phyloP scores from a whole-genome alignment of 2,888 invertebrate species.

The Drepanosiphum platanoidis region DNA sequence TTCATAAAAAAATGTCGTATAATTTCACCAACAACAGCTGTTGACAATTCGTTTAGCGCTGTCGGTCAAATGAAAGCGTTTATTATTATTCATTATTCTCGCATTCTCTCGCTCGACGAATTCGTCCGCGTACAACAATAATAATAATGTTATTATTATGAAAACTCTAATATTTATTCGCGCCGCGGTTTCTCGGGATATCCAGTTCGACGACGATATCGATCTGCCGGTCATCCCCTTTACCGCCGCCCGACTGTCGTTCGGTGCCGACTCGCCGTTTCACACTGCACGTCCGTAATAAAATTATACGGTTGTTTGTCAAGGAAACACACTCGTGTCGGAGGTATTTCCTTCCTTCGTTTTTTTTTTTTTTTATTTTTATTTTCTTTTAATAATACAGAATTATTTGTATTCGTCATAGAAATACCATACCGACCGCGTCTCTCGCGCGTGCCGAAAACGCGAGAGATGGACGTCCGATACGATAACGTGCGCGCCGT shows the following conservation, averaged over 20 bases:
- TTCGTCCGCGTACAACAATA: not conserved
- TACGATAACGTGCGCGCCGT: too few species aligned
- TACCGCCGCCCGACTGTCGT: not conserved
- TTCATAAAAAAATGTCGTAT: constrained; percentile 4
- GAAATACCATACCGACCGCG: not conserved
- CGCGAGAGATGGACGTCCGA: not conserved
- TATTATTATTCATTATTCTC: not conserved
- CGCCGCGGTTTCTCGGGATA: not conserved
- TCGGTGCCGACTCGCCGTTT: not conserved
- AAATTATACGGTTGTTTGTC: not conserved
- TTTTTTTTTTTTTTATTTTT: not conserved
- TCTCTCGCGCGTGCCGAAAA: not conserved
- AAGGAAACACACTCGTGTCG: not conserved
- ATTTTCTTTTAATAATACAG: not conserved
- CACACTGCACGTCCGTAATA: not conserved
- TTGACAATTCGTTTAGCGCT: not conserved
- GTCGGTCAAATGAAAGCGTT: not conserved
- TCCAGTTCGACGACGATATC: not conserved
- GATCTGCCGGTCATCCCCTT: not conserved
- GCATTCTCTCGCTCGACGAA: not conserved
- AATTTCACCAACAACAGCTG: not conserved
- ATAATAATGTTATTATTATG: not conserved
- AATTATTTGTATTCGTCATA: not conserved
- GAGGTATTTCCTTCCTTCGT: too few species aligned
- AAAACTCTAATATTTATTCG: not conserved